Base-by-base conservation (phyloP, 2,888 invertebrate species). In the Archips xylosteana region DNA sequence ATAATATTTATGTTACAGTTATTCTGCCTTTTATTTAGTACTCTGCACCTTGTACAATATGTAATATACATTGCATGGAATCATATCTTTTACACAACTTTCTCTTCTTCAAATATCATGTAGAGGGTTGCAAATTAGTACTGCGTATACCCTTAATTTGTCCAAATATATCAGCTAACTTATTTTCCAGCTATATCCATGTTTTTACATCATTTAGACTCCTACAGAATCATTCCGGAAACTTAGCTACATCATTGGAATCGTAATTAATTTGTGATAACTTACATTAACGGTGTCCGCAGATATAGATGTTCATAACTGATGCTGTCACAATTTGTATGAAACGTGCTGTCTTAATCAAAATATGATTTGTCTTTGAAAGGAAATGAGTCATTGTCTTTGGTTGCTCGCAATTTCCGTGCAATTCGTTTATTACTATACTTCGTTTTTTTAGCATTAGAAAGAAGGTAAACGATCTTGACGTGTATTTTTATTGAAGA, bases 1-100 rank as follows among this genome's bases (percentile, higher is more conserved):
- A 87, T 80, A 76, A 70, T 82, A 83, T 86, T 82, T 85, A 83
- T 83, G 64, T 82, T 78, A 82, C 78, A 77, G 76, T 79, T 77
- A 75, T 78, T 70, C 73, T 77, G 84, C 82, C 84, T 86, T 87
- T 87, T 86, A 77, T 78, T 77, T 76, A 74, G 65, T 45, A 67
- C 63, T 60, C n/a, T 51, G 77, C 78, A 80, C 77, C 78, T 77
- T 77, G 70, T 78, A 77, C 67, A 63, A 49, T 69, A 60, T 71
- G 70, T 73, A 71, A 54, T 71, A 75, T 75, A 60, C 76, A 79
- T 76, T 80, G 78, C 81, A 80, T 80, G 79, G 69, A 64, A 70
- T 75, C 72, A 72, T 75, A 77, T 77, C 51, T 74, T 72, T 71
- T 60, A 64, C 61, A 42, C 62, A 8, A 36, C 59, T 63, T 49